Base-by-base conservation (phyloP, 2,888 invertebrate genomes). In the Campoletis raptor region DNA sequence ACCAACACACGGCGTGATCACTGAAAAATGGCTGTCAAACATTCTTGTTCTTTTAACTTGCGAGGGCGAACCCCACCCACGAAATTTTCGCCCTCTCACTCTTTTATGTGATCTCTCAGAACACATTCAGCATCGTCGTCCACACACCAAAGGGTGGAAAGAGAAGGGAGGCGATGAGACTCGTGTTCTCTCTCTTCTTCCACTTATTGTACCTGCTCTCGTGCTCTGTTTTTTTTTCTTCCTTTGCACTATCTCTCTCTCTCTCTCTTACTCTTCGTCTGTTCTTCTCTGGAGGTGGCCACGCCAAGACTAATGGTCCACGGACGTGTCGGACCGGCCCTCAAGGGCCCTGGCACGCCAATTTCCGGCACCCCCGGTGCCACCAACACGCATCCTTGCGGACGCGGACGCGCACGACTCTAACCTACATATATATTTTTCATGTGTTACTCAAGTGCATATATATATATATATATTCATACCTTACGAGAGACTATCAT, bases 21-120 rank as follows among this genome's bases (percentile, higher is more conserved):
- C 92, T 93, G 93, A 93, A 93, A 94, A 93, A 93, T 93, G 92
- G 93, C 93, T 94, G 93, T 94, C 93, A 93, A 93, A 94, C 92
- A 93, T 93, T 92, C 92, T 92, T 92, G 92, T 92, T 92, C 92
- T 93, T 92, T 93, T 93, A 92, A 93, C 91, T 93, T 91, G 91
- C 88, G 90, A 91, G 89, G 88, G 90, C 66, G 64, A 89, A 91
- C 91, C 92, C 92, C 91, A 91, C 91, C 92, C 91, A 92, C 85
- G 77, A 80, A 67, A 81, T 79, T 70, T 74, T 42, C 42, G 48
- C 48, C 45, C 66, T 48, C 72, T 66, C 86, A 18, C 52, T 77
- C 83, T 48, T 40, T 73, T 30, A 37, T 61, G 45, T 21, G 36
- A 72, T 80, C 80, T 92, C 89, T 83, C 37, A 21, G 42, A 42